Percentiles rank a stretch among this genome's conserved stretches.
Evolutionary conservation across 2,797 vertebrate genomes (phyloP).

Genomic region (Acrocephalus scirpaceus): DNA sequence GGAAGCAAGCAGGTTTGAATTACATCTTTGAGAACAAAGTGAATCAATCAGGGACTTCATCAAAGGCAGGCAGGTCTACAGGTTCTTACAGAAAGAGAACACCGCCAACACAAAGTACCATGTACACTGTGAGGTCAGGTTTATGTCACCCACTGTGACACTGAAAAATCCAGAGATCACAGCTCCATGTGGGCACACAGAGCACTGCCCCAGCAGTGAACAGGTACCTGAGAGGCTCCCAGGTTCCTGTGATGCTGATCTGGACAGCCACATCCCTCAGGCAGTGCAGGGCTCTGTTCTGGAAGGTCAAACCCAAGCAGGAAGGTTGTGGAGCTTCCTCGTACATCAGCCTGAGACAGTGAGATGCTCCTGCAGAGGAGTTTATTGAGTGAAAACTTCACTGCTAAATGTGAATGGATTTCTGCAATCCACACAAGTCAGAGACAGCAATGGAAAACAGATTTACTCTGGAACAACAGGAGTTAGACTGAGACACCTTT

Average conservation of each 20-base stretch:
- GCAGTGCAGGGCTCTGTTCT: neutral
- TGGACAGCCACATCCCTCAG: neutral
- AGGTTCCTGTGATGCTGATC: neutral
- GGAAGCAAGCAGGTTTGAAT: neutral
- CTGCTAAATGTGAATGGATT: neutral
- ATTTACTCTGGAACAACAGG: neutral
- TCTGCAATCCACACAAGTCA: neutral
- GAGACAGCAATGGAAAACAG: neutral
- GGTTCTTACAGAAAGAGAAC: neutral
- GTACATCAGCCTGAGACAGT: neutral
- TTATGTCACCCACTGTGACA: neutral
- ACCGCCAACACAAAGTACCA: neutral
- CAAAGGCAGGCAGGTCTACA: neutral
- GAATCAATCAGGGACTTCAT: neutral
- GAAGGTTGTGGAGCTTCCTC: neutral
- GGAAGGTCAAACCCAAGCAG: neutral
- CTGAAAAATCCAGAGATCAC: neutral
- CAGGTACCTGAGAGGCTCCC: neutral
- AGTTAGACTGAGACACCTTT: neutral
- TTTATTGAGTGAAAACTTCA: neutral
- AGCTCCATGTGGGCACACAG: neutral
- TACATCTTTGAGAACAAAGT: neutral
- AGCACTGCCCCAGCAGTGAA: neutral
- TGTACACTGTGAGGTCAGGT: fast-evolving
- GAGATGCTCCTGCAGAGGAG: neutral